Percentiles rank a stretch among this genome's conserved stretches.
Evolutionary conservation across 2,113 vertebrate species (phyloP).

Genomic region (Tetrax tetrax): DNA sequence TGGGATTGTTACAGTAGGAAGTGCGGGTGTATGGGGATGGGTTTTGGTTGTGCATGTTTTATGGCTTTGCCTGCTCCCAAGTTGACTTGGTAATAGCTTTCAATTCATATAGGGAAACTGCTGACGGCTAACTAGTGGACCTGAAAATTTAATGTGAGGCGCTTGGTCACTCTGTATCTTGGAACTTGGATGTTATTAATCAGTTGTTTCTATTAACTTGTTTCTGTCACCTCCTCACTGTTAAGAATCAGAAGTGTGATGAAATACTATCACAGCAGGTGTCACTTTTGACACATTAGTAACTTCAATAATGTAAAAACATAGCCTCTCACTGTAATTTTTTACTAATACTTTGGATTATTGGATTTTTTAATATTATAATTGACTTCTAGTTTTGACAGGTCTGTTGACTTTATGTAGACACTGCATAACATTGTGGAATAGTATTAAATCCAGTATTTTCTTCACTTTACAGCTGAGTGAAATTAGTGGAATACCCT

Average conservation of each 20-base stretch:
- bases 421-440: not conserved
- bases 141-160: not conserved
- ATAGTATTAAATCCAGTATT: not conserved
- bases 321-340: not conserved
- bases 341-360: not conserved
- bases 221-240: not conserved
- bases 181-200: not conserved
- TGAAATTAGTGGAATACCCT: conserved; percentile 87
- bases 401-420: not conserved
- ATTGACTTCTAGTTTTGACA: not conserved
- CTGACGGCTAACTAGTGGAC: not conserved
- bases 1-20: not conserved
- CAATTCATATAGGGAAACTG: not conserved
- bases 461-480: conserved; percentile 82
- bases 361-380: not conserved
- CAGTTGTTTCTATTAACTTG: not conserved
- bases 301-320: not conserved
- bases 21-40: not conserved
- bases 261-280: not conserved
- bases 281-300: not conserved
- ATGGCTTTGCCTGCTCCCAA: not conserved
- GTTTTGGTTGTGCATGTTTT: fast-evolving
- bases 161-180: not conserved
- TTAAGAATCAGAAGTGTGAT: not conserved
- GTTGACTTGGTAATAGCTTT: not conserved